These are phyloP conservation scores for Choloepus didactylus DNA, from an alignment of 2,797 vertebrate species.

Conservation along the genomic window DNA sequence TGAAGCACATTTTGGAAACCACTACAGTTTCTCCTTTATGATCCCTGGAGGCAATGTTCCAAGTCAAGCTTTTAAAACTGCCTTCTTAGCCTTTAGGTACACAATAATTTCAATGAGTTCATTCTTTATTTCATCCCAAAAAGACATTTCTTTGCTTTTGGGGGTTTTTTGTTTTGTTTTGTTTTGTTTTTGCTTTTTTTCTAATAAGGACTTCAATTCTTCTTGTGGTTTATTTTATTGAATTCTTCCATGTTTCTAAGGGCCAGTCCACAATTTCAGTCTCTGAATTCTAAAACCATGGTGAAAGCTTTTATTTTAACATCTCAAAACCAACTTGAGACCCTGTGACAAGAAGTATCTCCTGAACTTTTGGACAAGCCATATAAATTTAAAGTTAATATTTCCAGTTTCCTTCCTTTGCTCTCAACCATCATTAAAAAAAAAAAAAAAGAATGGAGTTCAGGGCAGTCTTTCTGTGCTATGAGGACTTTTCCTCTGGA, in stretches of 20 bases:
- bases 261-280: not conserved
- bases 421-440: constrained; percentile 12
- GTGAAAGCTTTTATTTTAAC: not conserved
- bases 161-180: not conserved
- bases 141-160: not conserved
- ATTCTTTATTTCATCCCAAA: not conserved
- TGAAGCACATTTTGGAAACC: constrained; percentile 41
- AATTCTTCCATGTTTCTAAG: not conserved
- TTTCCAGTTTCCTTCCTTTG: not conserved
- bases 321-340: not conserved
- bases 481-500: not conserved
- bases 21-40: constrained; percentile 12
- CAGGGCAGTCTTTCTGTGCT: not conserved
- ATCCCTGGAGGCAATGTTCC: not conserved
- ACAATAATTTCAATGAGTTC: constrained; percentile 5
- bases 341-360: not conserved
- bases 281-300: not conserved
- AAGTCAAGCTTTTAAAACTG: not conserved
- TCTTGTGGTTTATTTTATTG: not conserved
- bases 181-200: not conserved
- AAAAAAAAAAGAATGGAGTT: constrained; percentile 9
- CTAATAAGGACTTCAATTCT: not conserved
- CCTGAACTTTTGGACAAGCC: not conserved
- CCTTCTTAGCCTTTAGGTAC: not conserved
- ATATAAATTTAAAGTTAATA: not conserved